Conservation (phyloP, 2,797 vertebrate genomes). For the Chaetodon trifasciatus region DNA sequence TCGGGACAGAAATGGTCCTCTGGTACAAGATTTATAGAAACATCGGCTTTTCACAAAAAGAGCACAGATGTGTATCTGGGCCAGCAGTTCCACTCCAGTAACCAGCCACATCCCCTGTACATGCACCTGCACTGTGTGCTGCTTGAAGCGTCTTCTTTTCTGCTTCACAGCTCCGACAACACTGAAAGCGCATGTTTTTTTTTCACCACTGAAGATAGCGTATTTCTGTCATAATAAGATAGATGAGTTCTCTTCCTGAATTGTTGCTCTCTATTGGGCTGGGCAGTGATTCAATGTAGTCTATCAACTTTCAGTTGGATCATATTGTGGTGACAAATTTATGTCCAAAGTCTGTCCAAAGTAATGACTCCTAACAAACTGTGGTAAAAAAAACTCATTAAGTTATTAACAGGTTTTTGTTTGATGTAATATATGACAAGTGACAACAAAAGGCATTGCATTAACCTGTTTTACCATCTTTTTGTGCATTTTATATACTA, state of each 20-base stretch:
- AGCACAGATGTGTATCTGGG: slow-evolving; percentile 58
- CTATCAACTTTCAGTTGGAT: not conserved
- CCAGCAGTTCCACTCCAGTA: slow-evolving; percentile 53
- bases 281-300: not conserved
- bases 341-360: not conserved
- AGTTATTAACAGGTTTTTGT: not conserved
- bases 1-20: not conserved
- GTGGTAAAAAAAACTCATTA: not conserved
- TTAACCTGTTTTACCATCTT: not conserved
- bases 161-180: not conserved
- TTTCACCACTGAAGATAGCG: not conserved
- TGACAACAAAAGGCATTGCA: not conserved
- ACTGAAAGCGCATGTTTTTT: not conserved
- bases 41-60: not conserved
- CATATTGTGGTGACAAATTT: not conserved
- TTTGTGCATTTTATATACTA: too few relatives aligned
- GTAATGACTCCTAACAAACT: not conserved
- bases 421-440: not conserved
- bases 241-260: not conserved
- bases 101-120: slow-evolving; percentile 23
- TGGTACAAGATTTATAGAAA: not conserved
- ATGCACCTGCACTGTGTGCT: slow-evolving; percentile 51
- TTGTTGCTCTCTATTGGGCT: not conserved
- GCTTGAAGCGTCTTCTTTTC: not conserved
- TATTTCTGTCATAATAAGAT: not conserved